phyloP scores from a whole-genome alignment of 2,113 vertebrate species.

The Aptenodytes patagonicus region DNA sequence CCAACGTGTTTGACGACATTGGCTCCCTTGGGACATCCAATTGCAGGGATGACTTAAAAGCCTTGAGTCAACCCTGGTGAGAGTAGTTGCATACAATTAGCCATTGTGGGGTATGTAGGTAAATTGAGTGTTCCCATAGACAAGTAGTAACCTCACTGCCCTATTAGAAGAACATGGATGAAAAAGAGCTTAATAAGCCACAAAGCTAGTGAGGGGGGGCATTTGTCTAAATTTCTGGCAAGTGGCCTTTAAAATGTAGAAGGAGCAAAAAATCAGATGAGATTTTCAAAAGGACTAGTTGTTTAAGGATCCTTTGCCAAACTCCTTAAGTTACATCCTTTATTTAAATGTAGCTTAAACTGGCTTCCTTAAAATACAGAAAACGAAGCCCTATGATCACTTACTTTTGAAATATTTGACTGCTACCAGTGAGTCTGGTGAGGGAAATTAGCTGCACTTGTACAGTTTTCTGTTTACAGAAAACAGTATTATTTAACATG shows the following conservation, averaged over 20 bases:
- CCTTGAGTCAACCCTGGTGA: neutral
- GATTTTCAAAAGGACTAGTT: neutral
- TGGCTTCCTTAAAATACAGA: neutral
- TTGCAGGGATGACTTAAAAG: neutral
- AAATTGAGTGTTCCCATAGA: neutral
- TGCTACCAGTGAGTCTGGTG: neutral
- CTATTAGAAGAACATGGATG: neutral
- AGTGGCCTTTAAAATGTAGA: neutral
- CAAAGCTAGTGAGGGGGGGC: neutral
- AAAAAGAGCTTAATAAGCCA: neutral
- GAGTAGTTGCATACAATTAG: neutral
- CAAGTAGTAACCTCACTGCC: neutral
- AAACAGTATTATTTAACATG: neutral
- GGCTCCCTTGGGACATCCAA: neutral
- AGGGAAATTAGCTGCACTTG: neutral
- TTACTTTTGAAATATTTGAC: neutral
- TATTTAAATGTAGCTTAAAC: neutral
- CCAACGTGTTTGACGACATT: neutral
- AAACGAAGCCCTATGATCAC: neutral
- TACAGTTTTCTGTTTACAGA: neutral
- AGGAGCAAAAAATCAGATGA: neutral
- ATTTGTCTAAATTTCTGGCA: neutral
- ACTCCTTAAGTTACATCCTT: neutral
- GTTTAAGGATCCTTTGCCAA: neutral
- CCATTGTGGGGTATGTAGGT: neutral